phyloP scores from a whole-genome alignment of 1,140 invertebrate species.

The Drosophila lacertosa region DNA sequence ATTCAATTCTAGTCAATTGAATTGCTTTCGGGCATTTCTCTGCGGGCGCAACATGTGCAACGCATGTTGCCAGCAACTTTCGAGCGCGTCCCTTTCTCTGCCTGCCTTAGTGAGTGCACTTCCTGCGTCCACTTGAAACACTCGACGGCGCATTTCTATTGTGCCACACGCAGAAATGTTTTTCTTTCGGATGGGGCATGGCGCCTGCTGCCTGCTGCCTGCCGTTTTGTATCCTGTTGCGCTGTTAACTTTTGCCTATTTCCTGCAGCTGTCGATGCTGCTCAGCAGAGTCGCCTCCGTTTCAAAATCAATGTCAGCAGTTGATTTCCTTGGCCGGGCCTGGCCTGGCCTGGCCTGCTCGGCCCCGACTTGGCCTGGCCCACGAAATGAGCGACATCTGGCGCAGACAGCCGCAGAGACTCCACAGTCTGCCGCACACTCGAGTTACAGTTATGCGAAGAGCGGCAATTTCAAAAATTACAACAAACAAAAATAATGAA shows the following conservation, averaged over 20 bases:
- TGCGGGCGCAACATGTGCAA: slow-evolving; percentile 32
- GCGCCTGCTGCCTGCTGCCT: slow-evolving; percentile 7
- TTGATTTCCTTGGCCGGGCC: slow-evolving; percentile 64
- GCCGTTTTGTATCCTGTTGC: slow-evolving; percentile 62
- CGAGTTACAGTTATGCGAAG: slow-evolving; percentile 70
- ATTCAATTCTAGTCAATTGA: slow-evolving; percentile 15
- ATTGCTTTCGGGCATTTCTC: neutral
- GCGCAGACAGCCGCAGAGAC: slow-evolving; percentile 44
- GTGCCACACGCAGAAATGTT: slow-evolving; percentile 5
- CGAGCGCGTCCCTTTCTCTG: slow-evolving; percentile 8
- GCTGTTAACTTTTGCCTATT: slow-evolving; percentile 60
- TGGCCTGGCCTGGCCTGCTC: neutral
- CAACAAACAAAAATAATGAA: slow-evolving; percentile 44
- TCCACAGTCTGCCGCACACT: slow-evolving; percentile 18
- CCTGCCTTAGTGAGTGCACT: slow-evolving; percentile 39
- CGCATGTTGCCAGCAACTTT: slow-evolving; percentile 26
- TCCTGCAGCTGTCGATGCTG: slow-evolving; percentile 53
- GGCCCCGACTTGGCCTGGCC: neutral
- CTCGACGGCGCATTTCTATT: slow-evolving; percentile 28
- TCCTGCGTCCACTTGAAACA: slow-evolving; percentile 26
- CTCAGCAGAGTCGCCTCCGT: slow-evolving; percentile 33
- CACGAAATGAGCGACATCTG: slow-evolving; percentile 68
- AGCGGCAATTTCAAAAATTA: slow-evolving; percentile 73
- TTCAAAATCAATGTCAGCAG: slow-evolving; percentile 44
- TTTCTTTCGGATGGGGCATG: slow-evolving; percentile 5